Evolutionary conservation across 1,140 invertebrate genomes (phyloP).

Genomic region (Caenorhabditis remanei): DNA sequence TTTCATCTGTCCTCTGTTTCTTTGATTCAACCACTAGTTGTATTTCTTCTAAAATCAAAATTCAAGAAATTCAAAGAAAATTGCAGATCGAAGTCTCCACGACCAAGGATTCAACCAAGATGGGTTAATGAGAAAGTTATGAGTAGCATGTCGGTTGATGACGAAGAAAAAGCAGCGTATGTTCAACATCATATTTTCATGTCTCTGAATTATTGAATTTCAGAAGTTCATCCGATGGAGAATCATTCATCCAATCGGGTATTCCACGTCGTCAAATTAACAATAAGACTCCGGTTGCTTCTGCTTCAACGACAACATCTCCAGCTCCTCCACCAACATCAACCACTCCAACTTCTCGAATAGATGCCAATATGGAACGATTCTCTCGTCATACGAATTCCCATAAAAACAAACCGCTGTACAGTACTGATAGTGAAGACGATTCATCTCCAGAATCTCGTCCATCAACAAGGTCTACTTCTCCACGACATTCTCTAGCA

Average conservation of each 20-base stretch:
- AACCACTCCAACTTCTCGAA: constrained; percentile 21
- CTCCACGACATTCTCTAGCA: constrained; percentile 75
- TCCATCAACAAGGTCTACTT: constrained; percentile 75
- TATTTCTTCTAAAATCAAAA: neutral
- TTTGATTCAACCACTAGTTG: constrained; percentile 10
- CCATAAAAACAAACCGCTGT: neutral
- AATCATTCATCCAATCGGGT: constrained; percentile 57
- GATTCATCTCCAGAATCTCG: constrained; percentile 70
- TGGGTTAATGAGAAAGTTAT: constrained; percentile 78
- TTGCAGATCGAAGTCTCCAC: constrained; percentile 67
- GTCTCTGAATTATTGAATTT: neutral
- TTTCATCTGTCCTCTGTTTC: neutral
- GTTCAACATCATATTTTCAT: neutral
- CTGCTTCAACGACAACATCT: constrained; percentile 11
- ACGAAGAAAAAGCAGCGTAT: constrained; percentile 69
- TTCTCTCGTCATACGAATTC: constrained; percentile 31
- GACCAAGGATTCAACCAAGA: constrained; percentile 75
- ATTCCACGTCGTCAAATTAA: neutral
- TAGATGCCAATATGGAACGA: constrained; percentile 9
- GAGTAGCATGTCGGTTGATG: constrained; percentile 74
- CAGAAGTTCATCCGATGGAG: constrained; percentile 56
- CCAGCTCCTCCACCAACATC: constrained; percentile 46
- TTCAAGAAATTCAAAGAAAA: neutral
- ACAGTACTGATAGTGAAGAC: constrained; percentile 55
- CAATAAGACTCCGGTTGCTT: neutral